Evolutionary conservation across 2,113 vertebrate genomes (phyloP).

Genomic region (Engraulis encrasicolus): DNA sequence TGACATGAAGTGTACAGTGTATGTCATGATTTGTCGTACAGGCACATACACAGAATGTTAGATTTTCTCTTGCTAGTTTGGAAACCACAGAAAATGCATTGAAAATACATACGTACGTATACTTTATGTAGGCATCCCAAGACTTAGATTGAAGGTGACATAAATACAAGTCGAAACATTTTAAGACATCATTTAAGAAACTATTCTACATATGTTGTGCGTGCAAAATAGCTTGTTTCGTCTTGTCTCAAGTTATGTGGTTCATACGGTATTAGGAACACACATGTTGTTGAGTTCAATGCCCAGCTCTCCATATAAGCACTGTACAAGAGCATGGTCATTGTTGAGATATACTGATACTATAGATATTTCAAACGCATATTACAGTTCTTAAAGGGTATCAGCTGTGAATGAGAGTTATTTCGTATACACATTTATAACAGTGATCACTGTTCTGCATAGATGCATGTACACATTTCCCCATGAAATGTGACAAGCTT

Average conservation of each 20-base stretch:
- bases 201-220: slow-evolving; percentile 31
- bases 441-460: slow-evolving; percentile 58
- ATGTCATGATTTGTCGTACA: not conserved
- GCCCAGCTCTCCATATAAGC: not conserved
- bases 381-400: slow-evolving; percentile 54
- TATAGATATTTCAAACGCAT: not conserved
- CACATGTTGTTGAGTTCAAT: slow-evolving; percentile 8
- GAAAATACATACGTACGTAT: too few species aligned
- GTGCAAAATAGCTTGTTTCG: slow-evolving; percentile 36
- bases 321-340: not conserved
- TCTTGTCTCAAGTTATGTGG: not conserved
- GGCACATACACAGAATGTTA: not conserved
- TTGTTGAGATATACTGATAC: not conserved
- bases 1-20: not conserved
- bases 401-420: slow-evolving; percentile 36
- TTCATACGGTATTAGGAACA: slow-evolving; percentile 28
- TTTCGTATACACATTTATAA: not conserved
- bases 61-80: not conserved
- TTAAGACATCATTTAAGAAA: slow-evolving; percentile 19
- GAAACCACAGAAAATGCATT: not conserved
- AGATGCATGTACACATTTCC: slow-evolving; percentile 38
- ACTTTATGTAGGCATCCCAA: not conserved
- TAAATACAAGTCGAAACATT: slow-evolving; percentile 25
- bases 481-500: not conserved
- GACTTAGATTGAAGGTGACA: not conserved